phyloP scores from a whole-genome alignment of 2,888 invertebrate species.

The Eudemis profundana region DNA sequence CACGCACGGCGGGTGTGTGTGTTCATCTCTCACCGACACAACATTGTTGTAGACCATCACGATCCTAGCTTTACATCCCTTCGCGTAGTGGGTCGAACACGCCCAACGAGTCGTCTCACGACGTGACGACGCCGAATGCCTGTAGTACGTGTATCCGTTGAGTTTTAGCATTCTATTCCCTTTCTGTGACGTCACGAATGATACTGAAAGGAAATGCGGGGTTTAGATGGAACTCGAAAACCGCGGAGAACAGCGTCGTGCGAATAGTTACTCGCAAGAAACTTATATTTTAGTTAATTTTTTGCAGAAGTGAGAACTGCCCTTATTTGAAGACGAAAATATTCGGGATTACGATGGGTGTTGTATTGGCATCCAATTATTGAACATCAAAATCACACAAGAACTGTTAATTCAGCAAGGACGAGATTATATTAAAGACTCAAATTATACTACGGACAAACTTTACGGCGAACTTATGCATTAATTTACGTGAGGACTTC shows the following conservation, averaged over 20 bases:
- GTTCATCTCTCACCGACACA: conserved; percentile 24
- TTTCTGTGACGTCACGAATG: conserved; percentile 43
- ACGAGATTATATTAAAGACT: too few species aligned
- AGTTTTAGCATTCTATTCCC: conserved; percentile 43
- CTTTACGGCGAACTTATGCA: too few species aligned
- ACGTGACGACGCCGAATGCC: conserved; percentile 21
- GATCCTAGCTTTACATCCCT: conserved; percentile 43
- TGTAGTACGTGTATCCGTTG: conserved; percentile 44
- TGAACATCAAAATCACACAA: background rate
- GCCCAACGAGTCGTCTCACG: conserved; percentile 42
- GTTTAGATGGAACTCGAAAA: background rate
- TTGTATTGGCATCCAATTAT: too few species aligned
- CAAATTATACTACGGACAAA: too few species aligned
- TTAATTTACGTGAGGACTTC: too few species aligned
- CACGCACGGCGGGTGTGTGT: conserved; percentile 35
- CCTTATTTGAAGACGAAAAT: too few species aligned
- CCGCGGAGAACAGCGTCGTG: background rate
- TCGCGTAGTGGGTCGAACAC: conserved; percentile 44
- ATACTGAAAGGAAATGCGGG: conserved; percentile 21
- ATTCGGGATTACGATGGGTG: too few species aligned
- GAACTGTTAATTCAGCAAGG: background rate
- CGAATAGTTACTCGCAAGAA: too few species aligned
- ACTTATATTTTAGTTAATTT: too few species aligned
- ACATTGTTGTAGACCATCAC: conserved; percentile 34
- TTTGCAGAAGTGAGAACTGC: too few species aligned